phyloP scores from a whole-genome alignment of 2,113 vertebrate genomes.

The Ceyx melanurus region DNA sequence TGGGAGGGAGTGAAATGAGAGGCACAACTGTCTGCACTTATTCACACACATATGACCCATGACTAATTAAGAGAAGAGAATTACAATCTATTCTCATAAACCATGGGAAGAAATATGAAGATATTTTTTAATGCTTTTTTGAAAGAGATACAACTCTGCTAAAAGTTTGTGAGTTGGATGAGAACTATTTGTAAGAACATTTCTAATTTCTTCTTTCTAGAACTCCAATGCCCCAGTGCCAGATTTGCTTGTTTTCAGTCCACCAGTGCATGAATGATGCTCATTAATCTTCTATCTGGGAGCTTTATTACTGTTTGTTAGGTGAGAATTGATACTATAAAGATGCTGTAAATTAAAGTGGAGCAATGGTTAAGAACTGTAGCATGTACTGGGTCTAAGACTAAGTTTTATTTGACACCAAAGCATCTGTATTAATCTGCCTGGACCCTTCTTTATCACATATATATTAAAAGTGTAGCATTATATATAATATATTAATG shows the following conservation, averaged over 20 bases:
- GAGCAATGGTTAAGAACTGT: slow-evolving; percentile 15
- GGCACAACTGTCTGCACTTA: neutral
- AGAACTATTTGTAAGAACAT: neutral
- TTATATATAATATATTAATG: neutral
- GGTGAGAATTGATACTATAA: slow-evolving; percentile 16
- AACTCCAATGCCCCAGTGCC: neutral
- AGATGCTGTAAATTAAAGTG: slow-evolving; percentile 38
- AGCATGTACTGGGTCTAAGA: neutral
- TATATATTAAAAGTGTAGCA: neutral
- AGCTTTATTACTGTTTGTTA: slow-evolving; percentile 28
- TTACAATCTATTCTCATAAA: too few relatives aligned
- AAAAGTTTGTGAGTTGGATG: neutral
- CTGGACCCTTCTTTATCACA: neutral
- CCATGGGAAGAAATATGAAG: neutral
- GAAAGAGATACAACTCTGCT: neutral
- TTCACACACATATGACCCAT: too few relatives aligned
- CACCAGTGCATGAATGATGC: slow-evolving; percentile 22
- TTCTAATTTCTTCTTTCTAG: neutral
- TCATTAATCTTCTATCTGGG: slow-evolving; percentile 43
- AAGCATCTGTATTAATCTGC: neutral
- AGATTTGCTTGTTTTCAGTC: slow-evolving; percentile 41
- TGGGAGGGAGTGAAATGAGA: neutral
- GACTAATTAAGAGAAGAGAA: too few relatives aligned
- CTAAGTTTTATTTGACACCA: neutral
- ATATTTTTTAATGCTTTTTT: neutral